Evolutionary conservation across 1,140 invertebrate genomes (phyloP).

Genomic region (Leguminivora glycinivorella): DNA sequence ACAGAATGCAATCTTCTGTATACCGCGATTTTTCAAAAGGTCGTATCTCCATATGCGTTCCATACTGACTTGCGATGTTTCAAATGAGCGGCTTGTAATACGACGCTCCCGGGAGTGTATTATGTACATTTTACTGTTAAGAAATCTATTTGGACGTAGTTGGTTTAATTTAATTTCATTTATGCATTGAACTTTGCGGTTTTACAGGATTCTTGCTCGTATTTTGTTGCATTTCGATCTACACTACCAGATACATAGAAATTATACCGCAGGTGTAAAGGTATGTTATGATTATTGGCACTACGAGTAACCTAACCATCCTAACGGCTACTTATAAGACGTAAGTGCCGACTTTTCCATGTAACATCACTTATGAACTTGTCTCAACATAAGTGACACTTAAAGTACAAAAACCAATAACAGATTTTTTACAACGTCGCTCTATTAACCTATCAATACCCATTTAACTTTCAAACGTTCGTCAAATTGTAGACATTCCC

Average conservation of each 20-base stretch:
- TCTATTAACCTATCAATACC: constrained; percentile 3
- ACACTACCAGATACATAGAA: constrained; percentile 37
- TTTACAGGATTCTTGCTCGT: not conserved
- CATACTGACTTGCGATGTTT: not conserved
- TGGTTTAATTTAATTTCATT: constrained; percentile 5
- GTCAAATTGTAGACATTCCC: constrained; percentile 42
- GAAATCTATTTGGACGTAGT: constrained; percentile 4
- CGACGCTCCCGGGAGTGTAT: constrained; percentile 36
- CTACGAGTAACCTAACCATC: too few relatives aligned
- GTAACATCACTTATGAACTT: too few relatives aligned
- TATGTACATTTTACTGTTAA: constrained; percentile 3
- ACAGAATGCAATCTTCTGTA: constrained; percentile 45
- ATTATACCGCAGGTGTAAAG: not conserved
- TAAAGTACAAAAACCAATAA: not conserved
- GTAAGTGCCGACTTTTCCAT: too few relatives aligned
- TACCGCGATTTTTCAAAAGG: not conserved
- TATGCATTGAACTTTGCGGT: not conserved
- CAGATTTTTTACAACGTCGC: constrained; percentile 47
- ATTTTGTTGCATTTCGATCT: not conserved
- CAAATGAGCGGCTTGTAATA: constrained; percentile 44
- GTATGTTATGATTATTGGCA: too few relatives aligned
- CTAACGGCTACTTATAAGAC: too few relatives aligned
- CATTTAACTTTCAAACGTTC: constrained; percentile 41
- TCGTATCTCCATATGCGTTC: not conserved
- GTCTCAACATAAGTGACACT: not conserved